phyloP scores from a whole-genome alignment of 2,797 vertebrate genomes.

The Phalanger gymnotis region DNA sequence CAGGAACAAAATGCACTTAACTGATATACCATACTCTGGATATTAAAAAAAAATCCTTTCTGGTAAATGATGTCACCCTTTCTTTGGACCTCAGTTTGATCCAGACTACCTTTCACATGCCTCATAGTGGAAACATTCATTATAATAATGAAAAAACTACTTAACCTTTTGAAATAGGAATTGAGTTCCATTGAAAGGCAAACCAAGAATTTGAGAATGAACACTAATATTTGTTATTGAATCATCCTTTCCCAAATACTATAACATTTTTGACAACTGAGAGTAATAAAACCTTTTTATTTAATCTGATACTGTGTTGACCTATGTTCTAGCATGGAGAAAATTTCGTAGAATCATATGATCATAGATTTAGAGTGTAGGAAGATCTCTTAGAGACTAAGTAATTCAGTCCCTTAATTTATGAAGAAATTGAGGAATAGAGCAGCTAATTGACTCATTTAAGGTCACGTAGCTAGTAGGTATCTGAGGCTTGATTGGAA shows the following conservation, averaged over 20 bases:
- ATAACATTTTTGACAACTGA: slow-evolving; percentile 8
- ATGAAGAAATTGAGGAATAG: not conserved
- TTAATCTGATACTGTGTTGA: not conserved
- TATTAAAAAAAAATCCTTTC: slow-evolving; percentile 43
- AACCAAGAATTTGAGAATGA: slow-evolving; percentile 27
- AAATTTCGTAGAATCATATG: not conserved
- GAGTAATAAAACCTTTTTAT: not conserved
- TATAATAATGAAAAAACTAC: slow-evolving; percentile 27
- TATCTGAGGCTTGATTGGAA: not conserved
- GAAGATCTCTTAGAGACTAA: not conserved
- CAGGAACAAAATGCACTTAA: slow-evolving; percentile 1
- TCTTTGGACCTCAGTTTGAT: slow-evolving; percentile 37
- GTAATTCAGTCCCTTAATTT: not conserved
- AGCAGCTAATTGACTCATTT: not conserved
- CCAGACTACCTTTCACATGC: not conserved
- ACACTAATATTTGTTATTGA: slow-evolving; percentile 1
- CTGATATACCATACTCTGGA: not conserved
- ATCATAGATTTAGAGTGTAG: not conserved
- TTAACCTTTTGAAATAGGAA: slow-evolving; percentile 40
- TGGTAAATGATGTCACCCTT: slow-evolving; percentile 32
- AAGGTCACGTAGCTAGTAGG: not conserved
- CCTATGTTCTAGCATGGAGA: not conserved
- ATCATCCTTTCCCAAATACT: slow-evolving; percentile 13
- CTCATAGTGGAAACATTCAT: not conserved
- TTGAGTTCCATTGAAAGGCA: slow-evolving; percentile 45